Evolutionary conservation across 2,113 vertebrate genomes (phyloP).

Genomic region (Pica pica): DNA sequence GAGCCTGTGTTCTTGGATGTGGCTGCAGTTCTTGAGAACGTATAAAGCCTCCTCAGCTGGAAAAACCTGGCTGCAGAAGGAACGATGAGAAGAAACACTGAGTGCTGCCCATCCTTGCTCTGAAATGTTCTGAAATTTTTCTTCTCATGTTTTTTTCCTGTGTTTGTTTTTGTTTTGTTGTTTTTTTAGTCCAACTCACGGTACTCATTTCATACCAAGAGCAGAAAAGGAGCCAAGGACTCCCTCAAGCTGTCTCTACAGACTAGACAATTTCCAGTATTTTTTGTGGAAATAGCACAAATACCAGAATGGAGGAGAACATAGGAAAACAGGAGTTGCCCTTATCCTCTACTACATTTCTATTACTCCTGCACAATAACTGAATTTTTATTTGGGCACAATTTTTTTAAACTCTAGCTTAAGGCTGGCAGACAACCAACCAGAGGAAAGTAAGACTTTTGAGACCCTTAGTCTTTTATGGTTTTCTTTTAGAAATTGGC

Average conservation of each 20-base stretch:
- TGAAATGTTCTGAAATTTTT: neutral
- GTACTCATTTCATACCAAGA: neutral
- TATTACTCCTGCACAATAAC: neutral
- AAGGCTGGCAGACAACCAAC: neutral
- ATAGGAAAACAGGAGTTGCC: neutral
- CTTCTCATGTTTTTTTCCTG: neutral
- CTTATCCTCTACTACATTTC: neutral
- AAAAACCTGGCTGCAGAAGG: slow-evolving; percentile 9
- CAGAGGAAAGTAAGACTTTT: neutral
- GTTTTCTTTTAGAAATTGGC: neutral
- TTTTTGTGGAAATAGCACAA: slow-evolving; percentile 12
- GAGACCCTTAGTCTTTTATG: neutral
- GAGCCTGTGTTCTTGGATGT: slow-evolving; percentile 6
- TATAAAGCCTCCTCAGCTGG: slow-evolving; percentile 17
- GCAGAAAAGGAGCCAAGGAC: neutral
- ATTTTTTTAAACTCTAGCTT: neutral
- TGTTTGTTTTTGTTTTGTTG: neutral
- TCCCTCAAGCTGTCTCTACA: neutral
- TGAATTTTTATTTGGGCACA: neutral
- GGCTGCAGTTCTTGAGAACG: neutral
- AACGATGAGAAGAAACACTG: neutral
- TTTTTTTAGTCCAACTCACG: neutral
- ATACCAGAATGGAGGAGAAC: neutral
- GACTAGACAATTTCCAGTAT: neutral
- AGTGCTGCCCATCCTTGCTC: slow-evolving; percentile 20